A percentile compares a stretch with the other conserved stretches of the same genome.
phyloP scores from a whole-genome alignment of 1,140 invertebrate genomes.

The Cydia strobilella region DNA sequence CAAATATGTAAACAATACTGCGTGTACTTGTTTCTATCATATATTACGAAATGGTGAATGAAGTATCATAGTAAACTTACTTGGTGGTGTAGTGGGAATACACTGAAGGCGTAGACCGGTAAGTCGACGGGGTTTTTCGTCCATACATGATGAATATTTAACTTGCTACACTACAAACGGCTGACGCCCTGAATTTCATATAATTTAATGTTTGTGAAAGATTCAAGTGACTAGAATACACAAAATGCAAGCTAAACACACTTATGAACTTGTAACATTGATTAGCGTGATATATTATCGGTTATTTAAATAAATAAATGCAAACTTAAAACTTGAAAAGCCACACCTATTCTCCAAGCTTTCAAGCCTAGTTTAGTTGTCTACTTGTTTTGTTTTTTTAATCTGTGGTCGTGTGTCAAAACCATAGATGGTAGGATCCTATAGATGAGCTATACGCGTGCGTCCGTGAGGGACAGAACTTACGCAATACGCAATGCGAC shows the following conservation, averaged over 20 bases:
- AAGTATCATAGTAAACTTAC: constrained; percentile 58
- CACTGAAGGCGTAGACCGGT: constrained; percentile 90
- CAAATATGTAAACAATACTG: neutral
- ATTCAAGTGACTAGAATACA: neutral
- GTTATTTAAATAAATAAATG: constrained; percentile 17
- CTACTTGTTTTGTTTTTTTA: neutral
- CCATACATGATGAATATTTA: constrained; percentile 69
- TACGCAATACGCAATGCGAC: too few species aligned
- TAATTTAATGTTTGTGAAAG: neutral
- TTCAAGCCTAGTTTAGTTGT: neutral
- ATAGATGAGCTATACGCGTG: too few species aligned
- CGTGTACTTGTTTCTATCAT: too few species aligned
- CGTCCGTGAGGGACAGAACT: too few species aligned
- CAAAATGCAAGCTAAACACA: neutral
- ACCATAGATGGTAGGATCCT: too few species aligned
- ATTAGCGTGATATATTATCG: neutral
- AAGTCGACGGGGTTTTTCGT: constrained; percentile 86
- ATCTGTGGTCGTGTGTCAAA: neutral
- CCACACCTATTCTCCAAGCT: neutral
- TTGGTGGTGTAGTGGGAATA: constrained; percentile 90
- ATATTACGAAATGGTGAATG: neutral
- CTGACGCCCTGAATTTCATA: constrained; percentile 39
- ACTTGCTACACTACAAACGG: constrained; percentile 36
- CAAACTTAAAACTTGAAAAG: neutral
- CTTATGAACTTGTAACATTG: neutral